phyloP scores from a whole-genome alignment of 2,113 vertebrate genomes.

The Ursus arctos region DNA sequence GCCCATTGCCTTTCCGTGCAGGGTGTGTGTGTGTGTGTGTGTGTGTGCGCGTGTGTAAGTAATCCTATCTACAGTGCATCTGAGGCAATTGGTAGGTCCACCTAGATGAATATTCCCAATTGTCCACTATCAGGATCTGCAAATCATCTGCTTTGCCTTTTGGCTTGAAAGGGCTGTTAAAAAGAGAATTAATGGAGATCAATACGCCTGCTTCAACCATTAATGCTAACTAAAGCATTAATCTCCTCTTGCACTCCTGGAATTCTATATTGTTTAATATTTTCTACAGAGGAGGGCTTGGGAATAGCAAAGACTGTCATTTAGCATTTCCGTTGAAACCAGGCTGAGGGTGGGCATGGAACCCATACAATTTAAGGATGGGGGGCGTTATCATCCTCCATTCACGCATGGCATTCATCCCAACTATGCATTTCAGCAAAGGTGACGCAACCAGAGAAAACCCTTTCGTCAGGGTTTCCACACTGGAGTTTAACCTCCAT shows the following conservation, averaged over 20 bases:
- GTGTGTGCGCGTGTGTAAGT: too few relatives aligned
- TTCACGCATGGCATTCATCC: rapidly evolving
- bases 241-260: not conserved
- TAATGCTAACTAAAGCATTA: conserved; percentile 28
- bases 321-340: not conserved
- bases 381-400: rapidly evolving
- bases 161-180: conserved; percentile 10
- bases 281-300: not conserved
- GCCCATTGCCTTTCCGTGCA: not conserved
- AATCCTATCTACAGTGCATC: not conserved
- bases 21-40: not conserved
- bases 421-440: not conserved
- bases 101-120: not conserved
- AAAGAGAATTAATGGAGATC: conserved; percentile 45
- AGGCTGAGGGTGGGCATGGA: not conserved
- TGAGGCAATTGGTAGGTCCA: not conserved
- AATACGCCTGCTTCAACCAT: not conserved
- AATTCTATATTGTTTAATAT: not conserved
- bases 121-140: not conserved
- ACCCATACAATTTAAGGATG: not conserved
- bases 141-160: conserved; percentile 33
- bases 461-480: not conserved
- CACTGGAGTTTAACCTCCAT: not conserved
- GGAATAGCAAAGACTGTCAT: not conserved
- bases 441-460: not conserved